Evolutionary conservation across 2,888 invertebrate genomes (phyloP), one percentile per base, ranked within the genome.

Genomic region (Laspeyria flexula): DNA sequence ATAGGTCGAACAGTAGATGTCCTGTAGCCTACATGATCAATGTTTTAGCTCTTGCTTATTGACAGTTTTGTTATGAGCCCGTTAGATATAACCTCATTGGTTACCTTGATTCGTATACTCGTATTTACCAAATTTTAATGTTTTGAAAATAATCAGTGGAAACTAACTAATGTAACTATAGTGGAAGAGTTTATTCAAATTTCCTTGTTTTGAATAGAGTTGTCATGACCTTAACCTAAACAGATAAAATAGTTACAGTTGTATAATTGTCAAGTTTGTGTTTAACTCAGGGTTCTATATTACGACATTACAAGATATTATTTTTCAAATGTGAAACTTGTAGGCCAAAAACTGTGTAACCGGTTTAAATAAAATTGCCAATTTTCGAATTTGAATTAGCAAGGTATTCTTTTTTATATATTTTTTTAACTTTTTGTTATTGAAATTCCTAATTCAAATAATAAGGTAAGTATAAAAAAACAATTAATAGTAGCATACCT

Each of bases 181-280:
- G 13, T 43, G 43, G 16, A 18, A 12, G 40, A 29, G 16, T 40
- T 43, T 12, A 16, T 18, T 37, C n/a, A 37, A 43, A 43, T 33
- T 43, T 39, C 33, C 43, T 18, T 39, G 12, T 18, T n/a, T 49
- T 27, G 33, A 16, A 25, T 6, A 38, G 2, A 34, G 27, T 33
- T 27, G 29, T 30, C 49, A 38, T 50, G 49, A 43, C 43, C 43
- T 50, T 29, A 39, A 50, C 43, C 39, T 43, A 49, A 43, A 43
- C 33, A 50, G 29, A 23, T 49, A 33, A n/a, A n/a, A 31, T 35
- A 7, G 13, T 30, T 41, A 30, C 1, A 35, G 37, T 21, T 12
- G 31, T 29, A 12, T 31, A 13, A 13, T 13, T 21, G 37, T 18
- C 37, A 21, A 37, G 37, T 34, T 34, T 34, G 34, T 0, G 1